A percentile compares a stretch with the other conserved stretches of the same genome.
Conservation (phyloP, 1,140 invertebrate genomes). For the Drosophila teissieri region DNA sequence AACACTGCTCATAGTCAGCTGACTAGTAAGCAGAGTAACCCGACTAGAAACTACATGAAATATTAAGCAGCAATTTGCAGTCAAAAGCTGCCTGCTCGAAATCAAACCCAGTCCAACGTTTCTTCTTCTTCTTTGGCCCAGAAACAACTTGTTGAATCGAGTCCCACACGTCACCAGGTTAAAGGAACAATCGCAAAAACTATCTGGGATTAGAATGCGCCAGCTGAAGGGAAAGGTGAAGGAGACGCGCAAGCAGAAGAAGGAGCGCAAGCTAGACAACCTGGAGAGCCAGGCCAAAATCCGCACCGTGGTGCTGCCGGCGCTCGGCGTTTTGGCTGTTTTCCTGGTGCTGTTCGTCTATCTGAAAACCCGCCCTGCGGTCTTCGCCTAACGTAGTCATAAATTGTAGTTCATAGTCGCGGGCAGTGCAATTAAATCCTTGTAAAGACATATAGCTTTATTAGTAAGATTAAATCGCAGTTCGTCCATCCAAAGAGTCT, state of each 20-base stretch:
- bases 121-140: conserved; percentile 3
- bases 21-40: too few species aligned
- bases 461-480: conserved; percentile 17
- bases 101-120: background rate
- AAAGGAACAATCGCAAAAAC: background rate
- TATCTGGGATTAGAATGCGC: conserved; percentile 57
- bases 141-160: conserved; percentile 3
- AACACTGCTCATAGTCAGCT: background rate
- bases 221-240: conserved; percentile 81
- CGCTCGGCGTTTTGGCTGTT: conserved; percentile 60
- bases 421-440: conserved; percentile 17
- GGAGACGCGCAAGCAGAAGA: conserved; percentile 79
- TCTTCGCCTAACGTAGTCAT: conserved; percentile 40
- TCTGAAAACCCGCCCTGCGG: conserved; percentile 71
- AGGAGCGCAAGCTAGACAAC: conserved; percentile 82
- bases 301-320: conserved; percentile 73
- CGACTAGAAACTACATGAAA: too few species aligned
- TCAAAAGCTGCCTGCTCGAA: background rate
- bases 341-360: conserved; percentile 72
- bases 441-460: conserved; percentile 15
- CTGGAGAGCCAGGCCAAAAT: conserved; percentile 70
- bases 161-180: conserved; percentile 1
- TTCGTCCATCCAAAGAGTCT: background rate
- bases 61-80: background rate
- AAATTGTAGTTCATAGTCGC: background rate